Base-by-base conservation (phyloP, 2,113 vertebrate species). In the Cranoglanis bouderius region DNA sequence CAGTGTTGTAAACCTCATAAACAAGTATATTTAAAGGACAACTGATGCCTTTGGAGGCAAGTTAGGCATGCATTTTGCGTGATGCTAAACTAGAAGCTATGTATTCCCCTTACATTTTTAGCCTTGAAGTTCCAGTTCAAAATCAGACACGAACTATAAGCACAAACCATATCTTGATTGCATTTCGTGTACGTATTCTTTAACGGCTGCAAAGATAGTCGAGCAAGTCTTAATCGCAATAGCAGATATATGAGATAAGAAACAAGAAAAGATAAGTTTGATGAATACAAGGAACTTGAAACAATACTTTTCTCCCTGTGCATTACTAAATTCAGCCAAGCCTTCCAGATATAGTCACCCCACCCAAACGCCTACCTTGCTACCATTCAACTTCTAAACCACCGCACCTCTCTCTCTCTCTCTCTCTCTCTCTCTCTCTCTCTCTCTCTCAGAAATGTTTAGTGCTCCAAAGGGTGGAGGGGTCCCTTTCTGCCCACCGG, bases 261-360 rank as follows among this genome's bases (percentile, higher is more conserved):
- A 43, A 29, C 26, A n/a, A 51, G 26, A 78, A n/a, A 26, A 82
- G 53, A 35, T 35, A 51, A 63, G 85, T 88, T 61, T 55, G 55
- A 82, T 77, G 43, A 89, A 89, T 63, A 63, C 51, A 29, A 59
- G n/a, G 18, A 88, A 85, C 53, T 35, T 83, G 46, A 55, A 87
- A 90, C 38, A n/a, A 75, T 85, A 46, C 74, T 61, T 88, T 88
- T 74, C 77, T 21, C 57, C 65, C 84, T 85, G 91, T 91, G 67
- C 90, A 51, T 57, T 78, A 72, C 85, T 89, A 89, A 88, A 85
- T 88, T 94, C 93, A 94, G 94, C 94, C 93, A 95, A 94, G 95
- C 95, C 95, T 96, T 91, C 92, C 93, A 95, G 94, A 96, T 92
- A 95, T 91, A 87, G 91, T 92, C 94, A 94, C 94, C 94, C 95